Percentiles rank a stretch among this genome's conserved stretches.
Evolutionary conservation across 2,113 vertebrate genomes (phyloP).

Genomic region (Hippopotamus amphibius): DNA sequence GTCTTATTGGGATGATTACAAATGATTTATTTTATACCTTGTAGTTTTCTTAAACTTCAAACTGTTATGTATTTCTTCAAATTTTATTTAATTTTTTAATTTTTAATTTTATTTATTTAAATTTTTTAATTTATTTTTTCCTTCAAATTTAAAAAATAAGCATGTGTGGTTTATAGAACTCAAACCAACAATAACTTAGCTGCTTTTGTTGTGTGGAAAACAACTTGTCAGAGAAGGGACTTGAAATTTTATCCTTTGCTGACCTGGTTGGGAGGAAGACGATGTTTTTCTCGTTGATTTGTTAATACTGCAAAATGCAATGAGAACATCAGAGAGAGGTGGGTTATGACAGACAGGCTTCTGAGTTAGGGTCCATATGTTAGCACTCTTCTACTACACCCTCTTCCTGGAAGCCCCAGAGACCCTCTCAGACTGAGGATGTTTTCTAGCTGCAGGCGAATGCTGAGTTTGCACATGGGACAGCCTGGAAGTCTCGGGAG

Average conservation of each 20-base stretch:
- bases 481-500: neutral
- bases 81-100: no score
- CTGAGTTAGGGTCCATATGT: neutral
- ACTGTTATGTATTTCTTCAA: neutral
- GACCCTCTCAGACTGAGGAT: neutral
- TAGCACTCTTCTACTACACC: neutral
- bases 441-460: neutral
- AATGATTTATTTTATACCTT: neutral
- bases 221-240: conserved; percentile 17
- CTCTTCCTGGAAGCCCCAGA: neutral
- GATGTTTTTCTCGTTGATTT: neutral
- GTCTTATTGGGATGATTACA: conserved; percentile 13
- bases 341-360: neutral
- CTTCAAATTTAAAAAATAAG: neutral
- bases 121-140: no score
- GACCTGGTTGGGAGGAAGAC: neutral
- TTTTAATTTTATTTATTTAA: no score
- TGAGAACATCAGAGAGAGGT: neutral
- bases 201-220: conserved; percentile 23
- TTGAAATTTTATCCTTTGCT: conserved; percentile 32
- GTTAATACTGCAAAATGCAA: neutral
- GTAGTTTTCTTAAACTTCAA: neutral
- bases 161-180: neutral
- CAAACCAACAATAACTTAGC: neutral
- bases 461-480: neutral